A percentile compares a stretch with the other conserved stretches of the same genome.
These are phyloP conservation scores for Murina feae DNA, from an alignment of 2,113 vertebrate genomes.

Conservation along the genomic window DNA sequence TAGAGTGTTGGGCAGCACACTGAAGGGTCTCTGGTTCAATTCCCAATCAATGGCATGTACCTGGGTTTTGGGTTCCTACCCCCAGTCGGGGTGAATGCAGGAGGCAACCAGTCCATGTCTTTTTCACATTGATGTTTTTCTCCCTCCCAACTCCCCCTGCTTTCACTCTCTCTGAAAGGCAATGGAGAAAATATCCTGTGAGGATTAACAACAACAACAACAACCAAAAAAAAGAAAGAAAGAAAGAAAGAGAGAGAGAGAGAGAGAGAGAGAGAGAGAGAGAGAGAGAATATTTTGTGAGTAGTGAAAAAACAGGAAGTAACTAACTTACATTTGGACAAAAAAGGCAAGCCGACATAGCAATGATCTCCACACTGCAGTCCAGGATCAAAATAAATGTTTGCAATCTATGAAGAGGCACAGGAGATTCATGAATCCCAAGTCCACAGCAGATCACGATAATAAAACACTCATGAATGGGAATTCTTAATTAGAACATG, in stretches of 20 bases:
- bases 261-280: no score
- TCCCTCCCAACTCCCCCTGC: background rate
- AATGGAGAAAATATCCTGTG: background rate
- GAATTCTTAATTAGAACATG: background rate
- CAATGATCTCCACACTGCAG: slow-evolving; percentile 95
- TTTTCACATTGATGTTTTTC: background rate
- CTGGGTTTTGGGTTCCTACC: background rate
- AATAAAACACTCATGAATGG: background rate
- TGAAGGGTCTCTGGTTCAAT: background rate
- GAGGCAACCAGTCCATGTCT: background rate
- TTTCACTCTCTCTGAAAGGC: background rate
- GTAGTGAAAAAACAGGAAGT: background rate
- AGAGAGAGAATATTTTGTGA: background rate
- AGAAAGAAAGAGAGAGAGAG: background rate
- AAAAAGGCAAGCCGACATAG: slow-evolving; percentile 95
- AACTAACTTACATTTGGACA: slow-evolving; percentile 94
- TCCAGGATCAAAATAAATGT: slow-evolving; percentile 97
- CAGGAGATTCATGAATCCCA: slow-evolving; percentile 34
- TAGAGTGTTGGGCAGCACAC: background rate
- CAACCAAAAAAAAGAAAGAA: no score
- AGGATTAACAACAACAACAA: background rate
- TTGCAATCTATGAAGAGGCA: slow-evolving; percentile 90
- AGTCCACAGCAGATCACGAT: background rate
- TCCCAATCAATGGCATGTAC: background rate
- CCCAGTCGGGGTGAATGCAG: background rate